These are phyloP conservation scores for Pseudococcus jackbeardsleyi DNA, from an alignment of 2,888 invertebrate genomes.

Conservation along the genomic window DNA sequence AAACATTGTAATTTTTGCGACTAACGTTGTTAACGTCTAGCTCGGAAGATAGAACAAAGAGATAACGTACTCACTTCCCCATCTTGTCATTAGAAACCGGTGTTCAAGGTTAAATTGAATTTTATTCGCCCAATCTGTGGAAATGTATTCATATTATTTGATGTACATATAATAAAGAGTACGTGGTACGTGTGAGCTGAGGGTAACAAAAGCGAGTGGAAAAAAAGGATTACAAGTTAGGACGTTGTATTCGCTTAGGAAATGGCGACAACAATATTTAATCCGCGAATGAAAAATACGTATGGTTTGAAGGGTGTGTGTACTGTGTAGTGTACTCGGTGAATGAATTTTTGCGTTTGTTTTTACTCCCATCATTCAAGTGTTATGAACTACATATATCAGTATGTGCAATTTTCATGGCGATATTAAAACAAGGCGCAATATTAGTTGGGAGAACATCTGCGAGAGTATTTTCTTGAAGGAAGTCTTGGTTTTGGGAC, in stretches of 20 bases:
- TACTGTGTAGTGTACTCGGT: no score
- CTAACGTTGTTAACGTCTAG: not conserved
- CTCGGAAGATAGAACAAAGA: conserved; percentile 2
- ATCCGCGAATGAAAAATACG: not conserved
- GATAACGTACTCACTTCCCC: not conserved
- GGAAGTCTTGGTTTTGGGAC: not conserved
- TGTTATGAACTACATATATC: not conserved
- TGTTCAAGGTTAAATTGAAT: conserved; percentile 38
- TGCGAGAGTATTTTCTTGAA: conserved; percentile 43
- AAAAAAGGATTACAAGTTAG: not conserved
- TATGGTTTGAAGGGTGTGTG: not conserved
- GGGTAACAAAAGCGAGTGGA: not conserved
- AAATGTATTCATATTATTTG: not conserved
- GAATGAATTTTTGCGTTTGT: not conserved
- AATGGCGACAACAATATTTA: conserved; percentile 2
- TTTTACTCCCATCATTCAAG: not conserved
- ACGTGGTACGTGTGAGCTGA: not conserved
- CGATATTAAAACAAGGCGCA: not conserved
- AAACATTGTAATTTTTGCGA: not conserved
- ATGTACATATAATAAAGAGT: not conserved
- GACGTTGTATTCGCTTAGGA: not conserved
- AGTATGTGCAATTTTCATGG: not conserved
- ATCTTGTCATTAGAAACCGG: conserved; percentile 16
- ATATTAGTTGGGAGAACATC: not conserved
- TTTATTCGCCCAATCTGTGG: not conserved